Conservation (phyloP, 2,113 vertebrate genomes). For the Amblyornis subalaris region DNA sequence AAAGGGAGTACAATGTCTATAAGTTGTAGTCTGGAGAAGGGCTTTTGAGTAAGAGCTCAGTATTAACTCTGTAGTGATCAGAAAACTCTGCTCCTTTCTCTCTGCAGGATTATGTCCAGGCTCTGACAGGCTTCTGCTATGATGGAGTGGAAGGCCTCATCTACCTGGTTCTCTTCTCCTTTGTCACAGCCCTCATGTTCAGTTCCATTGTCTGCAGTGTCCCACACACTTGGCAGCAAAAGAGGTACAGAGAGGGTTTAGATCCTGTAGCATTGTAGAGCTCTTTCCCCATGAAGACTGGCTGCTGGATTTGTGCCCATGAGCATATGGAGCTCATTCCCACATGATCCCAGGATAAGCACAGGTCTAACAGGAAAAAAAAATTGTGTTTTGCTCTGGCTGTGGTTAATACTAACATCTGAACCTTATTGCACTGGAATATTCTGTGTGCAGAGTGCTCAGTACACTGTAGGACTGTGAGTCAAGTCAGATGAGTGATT, state of each 20-base stretch:
- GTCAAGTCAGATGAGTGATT: neutral
- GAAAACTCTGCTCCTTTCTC: neutral
- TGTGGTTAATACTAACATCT: conserved; percentile 10
- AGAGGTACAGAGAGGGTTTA: conserved; percentile 76
- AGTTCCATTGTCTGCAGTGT: conserved; percentile 93
- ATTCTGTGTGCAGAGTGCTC: neutral
- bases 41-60: neutral
- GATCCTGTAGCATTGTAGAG: neutral
- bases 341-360: conserved; percentile 4
- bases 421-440: neutral
- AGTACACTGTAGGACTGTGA: neutral
- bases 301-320: conserved; percentile 23
- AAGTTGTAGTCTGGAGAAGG: neutral
- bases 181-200: conserved; percentile 97
- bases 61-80: neutral
- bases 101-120: conserved; percentile 90
- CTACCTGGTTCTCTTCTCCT: conserved; percentile 96
- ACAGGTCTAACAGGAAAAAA: neutral
- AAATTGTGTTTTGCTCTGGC: neutral
- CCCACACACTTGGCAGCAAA: conserved; percentile 93
- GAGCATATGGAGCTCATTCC: conserved; percentile 49
- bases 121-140: conserved; percentile 91
- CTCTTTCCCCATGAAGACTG: neutral
- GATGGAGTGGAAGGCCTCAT: conserved; percentile 96
- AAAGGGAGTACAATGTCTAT: neutral